Evolutionary conservation across 2,113 vertebrate genomes (phyloP).

Genomic region (Cranoglanis bouderius): DNA sequence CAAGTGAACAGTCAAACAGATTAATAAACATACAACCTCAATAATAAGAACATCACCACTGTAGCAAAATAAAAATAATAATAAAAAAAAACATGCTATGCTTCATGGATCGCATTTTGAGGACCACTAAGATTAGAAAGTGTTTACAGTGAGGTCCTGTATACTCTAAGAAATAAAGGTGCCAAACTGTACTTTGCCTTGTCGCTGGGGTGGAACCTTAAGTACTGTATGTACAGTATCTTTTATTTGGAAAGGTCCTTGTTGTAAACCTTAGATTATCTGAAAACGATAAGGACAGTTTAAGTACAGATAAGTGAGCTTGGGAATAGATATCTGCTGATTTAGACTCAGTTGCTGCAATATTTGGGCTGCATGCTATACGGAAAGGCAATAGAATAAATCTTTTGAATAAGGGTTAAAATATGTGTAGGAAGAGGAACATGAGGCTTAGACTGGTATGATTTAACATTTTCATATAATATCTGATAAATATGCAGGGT

Average conservation of each 20-base stretch:
- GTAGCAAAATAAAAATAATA: not conserved
- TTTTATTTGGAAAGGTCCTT: not conserved
- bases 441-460: not conserved
- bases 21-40: not conserved
- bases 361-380: not conserved
- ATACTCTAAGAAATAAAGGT: not conserved
- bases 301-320: not conserved
- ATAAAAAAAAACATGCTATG: not conserved
- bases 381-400: not conserved
- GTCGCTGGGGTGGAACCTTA: not conserved
- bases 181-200: not conserved
- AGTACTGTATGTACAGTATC: not conserved
- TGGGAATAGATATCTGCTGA: not conserved
- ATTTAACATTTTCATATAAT: not conserved
- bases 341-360: not conserved
- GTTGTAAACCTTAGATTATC: not conserved
- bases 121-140: not conserved
- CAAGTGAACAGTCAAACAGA: not conserved
- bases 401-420: not conserved
- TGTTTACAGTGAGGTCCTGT: not conserved
- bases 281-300: not conserved
- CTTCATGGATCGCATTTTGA: not conserved
- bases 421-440: not conserved
- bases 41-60: not conserved
- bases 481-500: not conserved